Evolutionary conservation across 2,113 vertebrate species (phyloP).

Genomic region (Aegithalos caudatus): DNA sequence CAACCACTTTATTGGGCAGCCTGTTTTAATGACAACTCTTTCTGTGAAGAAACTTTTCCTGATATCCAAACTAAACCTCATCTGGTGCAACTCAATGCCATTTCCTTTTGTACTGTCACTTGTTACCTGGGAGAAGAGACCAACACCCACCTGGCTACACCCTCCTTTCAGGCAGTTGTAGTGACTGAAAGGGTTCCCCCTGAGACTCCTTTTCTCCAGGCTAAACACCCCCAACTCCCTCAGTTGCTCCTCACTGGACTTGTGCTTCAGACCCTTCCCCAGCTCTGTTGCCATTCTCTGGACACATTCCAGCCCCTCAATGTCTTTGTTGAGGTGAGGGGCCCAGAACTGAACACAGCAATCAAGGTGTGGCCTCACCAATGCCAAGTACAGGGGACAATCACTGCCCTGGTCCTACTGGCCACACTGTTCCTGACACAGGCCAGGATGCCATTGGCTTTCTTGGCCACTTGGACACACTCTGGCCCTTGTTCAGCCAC

Average conservation of each 20-base stretch:
- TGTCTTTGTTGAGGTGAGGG: not conserved
- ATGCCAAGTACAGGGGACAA: too few relatives aligned
- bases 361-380: rapidly evolving
- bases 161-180: not conserved
- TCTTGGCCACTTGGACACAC: not conserved
- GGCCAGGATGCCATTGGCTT: not conserved
- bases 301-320: rapidly evolving
- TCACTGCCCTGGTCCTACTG: not conserved
- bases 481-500: not conserved
- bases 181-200: rapidly evolving
- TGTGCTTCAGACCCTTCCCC: not conserved
- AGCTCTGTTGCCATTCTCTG: rapidly evolving
- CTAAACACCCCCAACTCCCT: not conserved
- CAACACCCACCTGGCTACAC: rapidly evolving
- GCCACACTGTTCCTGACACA: rapidly evolving
- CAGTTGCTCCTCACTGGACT: rapidly evolving
- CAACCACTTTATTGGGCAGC: not conserved
- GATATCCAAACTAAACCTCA: not conserved
- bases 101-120: not conserved
- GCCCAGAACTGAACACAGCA: rapidly evolving
- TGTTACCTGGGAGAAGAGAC: not conserved
- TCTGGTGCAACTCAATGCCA: not conserved
- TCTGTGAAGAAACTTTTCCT: not conserved
- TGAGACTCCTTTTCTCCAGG: not conserved
- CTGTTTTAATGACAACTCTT: not conserved